These are phyloP conservation scores for Operophtera brumata DNA, from an alignment of 2,888 invertebrate genomes.

Conservation along the genomic window DNA sequence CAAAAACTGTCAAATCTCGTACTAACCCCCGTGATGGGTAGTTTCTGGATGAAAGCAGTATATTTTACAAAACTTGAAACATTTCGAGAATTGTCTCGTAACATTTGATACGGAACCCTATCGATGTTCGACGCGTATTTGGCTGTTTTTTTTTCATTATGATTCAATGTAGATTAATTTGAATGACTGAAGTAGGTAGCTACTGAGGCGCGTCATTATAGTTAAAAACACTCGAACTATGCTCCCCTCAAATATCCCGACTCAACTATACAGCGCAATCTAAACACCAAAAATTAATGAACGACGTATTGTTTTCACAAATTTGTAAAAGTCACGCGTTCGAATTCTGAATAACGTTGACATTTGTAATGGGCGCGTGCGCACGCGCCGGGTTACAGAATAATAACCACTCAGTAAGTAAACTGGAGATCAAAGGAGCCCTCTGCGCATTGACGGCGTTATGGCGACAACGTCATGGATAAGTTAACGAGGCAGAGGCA, in stretches of 20 bases:
- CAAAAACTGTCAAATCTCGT: no score
- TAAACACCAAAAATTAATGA: slow-evolving; percentile 37
- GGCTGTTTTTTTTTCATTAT: no score
- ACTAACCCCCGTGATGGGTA: no score
- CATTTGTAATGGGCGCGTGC: slow-evolving; percentile 54
- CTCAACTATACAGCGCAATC: slow-evolving; percentile 10
- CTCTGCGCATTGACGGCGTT: slow-evolving; percentile 48
- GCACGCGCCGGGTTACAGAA: slow-evolving; percentile 57
- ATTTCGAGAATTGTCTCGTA: no score
- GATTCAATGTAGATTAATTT: no score
- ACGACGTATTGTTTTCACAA: slow-evolving; percentile 53
- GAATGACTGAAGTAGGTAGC: no score
- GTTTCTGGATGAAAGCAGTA: no score
- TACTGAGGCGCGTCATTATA: no score
- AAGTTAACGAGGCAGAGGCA: slow-evolving; percentile 30
- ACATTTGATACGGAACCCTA: no score
- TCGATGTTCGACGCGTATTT: no score
- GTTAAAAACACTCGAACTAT: no score
- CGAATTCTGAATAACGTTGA: slow-evolving; percentile 55
- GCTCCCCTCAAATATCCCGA: slow-evolving; percentile 6
- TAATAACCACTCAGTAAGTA: slow-evolving; percentile 9
- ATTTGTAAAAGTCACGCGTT: slow-evolving; percentile 46
- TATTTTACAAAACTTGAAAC: no score
- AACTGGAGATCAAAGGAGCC: slow-evolving; percentile 49
- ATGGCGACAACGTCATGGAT: slow-evolving; percentile 46